phyloP scores from a whole-genome alignment of 2,113 vertebrate genomes.

The Paraplagusia blochii region DNA sequence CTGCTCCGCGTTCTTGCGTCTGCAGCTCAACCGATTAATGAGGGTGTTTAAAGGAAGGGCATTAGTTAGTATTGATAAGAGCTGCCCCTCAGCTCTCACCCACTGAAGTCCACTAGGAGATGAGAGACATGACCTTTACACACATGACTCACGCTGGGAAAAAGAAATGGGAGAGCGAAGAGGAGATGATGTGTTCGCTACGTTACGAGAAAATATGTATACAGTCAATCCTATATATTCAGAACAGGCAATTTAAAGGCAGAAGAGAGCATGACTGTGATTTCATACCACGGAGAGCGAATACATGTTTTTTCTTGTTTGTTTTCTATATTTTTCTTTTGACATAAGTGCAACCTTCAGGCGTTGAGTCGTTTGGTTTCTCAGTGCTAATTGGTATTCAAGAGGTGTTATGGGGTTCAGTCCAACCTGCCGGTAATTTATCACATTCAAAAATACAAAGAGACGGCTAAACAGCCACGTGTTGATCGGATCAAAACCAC shows the following conservation, averaged over 20 bases:
- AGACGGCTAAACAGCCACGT: slow-evolving; percentile 53
- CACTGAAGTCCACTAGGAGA: slow-evolving; percentile 64
- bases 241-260: no score
- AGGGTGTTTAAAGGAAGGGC: slow-evolving; percentile 69
- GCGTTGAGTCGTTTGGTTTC: slow-evolving; percentile 35
- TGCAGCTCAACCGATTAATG: slow-evolving; percentile 67
- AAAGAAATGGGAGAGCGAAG: no score
- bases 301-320: neutral
- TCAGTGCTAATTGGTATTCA: slow-evolving; percentile 59
- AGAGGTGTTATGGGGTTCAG: slow-evolving; percentile 45
- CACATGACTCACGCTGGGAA: slow-evolving; percentile 25
- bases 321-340: neutral
- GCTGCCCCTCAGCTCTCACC: slow-evolving; percentile 63
- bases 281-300: no score
- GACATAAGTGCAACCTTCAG: neutral
- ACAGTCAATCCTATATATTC: no score
- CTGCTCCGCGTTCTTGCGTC: no score
- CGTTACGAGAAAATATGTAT: no score
- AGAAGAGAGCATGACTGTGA: no score
- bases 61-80: slow-evolving; percentile 76
- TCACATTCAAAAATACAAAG: slow-evolving; percentile 58
- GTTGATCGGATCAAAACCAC: slow-evolving; percentile 35
- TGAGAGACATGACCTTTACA: slow-evolving; percentile 69
- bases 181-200: no score
- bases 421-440: slow-evolving; percentile 63